A percentile compares a stretch with the other conserved stretches of the same genome.
These are phyloP conservation scores for Oreortyx pictus DNA, from an alignment of 2,797 vertebrate species.

Conservation along the genomic window DNA sequence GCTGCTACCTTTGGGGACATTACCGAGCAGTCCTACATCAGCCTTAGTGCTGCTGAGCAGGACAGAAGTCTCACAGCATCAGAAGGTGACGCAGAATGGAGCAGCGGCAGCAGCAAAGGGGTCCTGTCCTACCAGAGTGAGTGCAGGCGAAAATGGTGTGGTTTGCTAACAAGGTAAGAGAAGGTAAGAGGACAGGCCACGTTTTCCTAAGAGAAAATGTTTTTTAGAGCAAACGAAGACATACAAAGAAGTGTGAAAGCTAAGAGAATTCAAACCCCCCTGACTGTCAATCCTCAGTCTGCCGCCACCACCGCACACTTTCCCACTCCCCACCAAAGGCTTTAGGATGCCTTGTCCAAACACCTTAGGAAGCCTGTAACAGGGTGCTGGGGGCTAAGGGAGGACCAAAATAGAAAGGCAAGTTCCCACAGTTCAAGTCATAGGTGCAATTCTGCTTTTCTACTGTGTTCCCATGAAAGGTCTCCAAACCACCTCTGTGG, in stretches of 20 bases:
- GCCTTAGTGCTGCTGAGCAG: neutral
- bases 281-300: neutral
- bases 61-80: neutral
- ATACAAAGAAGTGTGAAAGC: neutral
- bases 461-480: neutral
- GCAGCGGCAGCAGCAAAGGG: neutral
- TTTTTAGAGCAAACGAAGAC: conserved; percentile 32
- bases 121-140: neutral
- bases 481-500: neutral
- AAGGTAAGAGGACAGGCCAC: neutral
- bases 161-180: neutral
- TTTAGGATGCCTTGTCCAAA: neutral
- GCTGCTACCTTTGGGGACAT: neutral
- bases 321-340: neutral
- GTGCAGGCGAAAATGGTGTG: neutral
- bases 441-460: neutral
- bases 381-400: neutral
- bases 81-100: fast-evolving
- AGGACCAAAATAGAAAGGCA: neutral
- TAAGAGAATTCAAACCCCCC: neutral
- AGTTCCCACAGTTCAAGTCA: neutral
- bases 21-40: neutral
- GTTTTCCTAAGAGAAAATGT: neutral
- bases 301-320: neutral
- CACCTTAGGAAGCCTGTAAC: neutral